Evolutionary conservation across 1,140 invertebrate species (phyloP).

Genomic region (Drosophila pseudoananassae): DNA sequence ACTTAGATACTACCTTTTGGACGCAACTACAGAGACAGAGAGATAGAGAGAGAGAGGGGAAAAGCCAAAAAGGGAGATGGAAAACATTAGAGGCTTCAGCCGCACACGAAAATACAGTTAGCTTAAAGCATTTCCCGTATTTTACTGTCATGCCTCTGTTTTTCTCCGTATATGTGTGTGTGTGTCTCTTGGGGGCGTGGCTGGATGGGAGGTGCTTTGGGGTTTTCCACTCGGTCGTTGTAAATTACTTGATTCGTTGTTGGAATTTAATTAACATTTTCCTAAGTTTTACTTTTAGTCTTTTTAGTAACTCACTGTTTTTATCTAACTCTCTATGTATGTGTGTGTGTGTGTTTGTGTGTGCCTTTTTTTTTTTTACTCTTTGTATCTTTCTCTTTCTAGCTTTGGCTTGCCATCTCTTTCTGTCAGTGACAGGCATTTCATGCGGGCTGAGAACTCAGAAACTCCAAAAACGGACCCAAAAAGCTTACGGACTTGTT

Average conservation of each 20-base stretch:
- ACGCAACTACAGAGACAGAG: not conserved
- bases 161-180: constrained; percentile 5
- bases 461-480: constrained; percentile 11
- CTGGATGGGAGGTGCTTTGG: constrained; percentile 57
- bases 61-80: not conserved
- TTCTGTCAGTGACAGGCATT: constrained; percentile 41
- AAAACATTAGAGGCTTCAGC: constrained; percentile 68
- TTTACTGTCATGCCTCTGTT: constrained; percentile 67
- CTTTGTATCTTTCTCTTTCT: not conserved
- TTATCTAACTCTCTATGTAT: constrained; percentile 20
- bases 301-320: constrained; percentile 63
- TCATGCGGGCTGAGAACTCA: constrained; percentile 45
- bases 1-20: constrained; percentile 6
- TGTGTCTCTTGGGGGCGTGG: constrained; percentile 18
- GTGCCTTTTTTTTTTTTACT: not conserved
- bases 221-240: constrained; percentile 80
- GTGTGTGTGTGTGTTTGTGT: constrained; percentile 21
- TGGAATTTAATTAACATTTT: constrained; percentile 83
- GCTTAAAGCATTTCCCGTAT: constrained; percentile 80
- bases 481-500: constrained; percentile 55
- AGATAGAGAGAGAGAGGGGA: not conserved
- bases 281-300: constrained; percentile 81
- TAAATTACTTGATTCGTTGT: constrained; percentile 82
- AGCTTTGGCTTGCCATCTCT: not conserved
- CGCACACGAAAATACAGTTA: constrained; percentile 81